Percentiles rank a stretch among this genome's conserved stretches.
phyloP scores from a whole-genome alignment of 2,797 vertebrate genomes.

The Sebastes itinus region DNA sequence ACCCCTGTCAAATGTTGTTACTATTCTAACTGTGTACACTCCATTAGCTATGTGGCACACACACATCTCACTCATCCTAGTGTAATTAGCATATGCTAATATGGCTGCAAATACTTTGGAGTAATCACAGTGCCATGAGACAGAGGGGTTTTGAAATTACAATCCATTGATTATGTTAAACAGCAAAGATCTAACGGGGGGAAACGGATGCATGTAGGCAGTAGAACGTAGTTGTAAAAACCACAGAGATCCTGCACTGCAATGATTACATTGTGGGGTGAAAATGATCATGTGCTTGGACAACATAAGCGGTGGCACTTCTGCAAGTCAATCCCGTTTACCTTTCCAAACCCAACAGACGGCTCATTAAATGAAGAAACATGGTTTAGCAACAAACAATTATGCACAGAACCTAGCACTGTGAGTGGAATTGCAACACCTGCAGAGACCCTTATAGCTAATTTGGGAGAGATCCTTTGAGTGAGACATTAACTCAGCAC shows the following conservation, averaged over 20 bases:
- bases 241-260: slow-evolving; percentile 1
- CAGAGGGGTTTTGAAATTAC: slow-evolving; percentile 35
- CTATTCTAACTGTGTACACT: background rate
- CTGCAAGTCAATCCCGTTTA: slow-evolving; percentile 35
- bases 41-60: background rate
- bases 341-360: slow-evolving; percentile 59
- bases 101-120: slow-evolving; percentile 34
- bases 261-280: slow-evolving; percentile 18
- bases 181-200: slow-evolving; percentile 22
- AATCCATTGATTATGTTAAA: slow-evolving; percentile 60
- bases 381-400: slow-evolving; percentile 72
- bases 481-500: slow-evolving; percentile 76
- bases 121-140: slow-evolving; percentile 56
- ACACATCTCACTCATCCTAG: slow-evolving; percentile 15
- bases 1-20: background rate
- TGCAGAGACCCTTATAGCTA: slow-evolving; percentile 69
- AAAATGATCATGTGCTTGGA: slow-evolving; percentile 36
- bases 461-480: slow-evolving; percentile 72
- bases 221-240: slow-evolving; percentile 16
- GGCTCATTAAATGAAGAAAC: slow-evolving; percentile 70
- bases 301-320: slow-evolving; percentile 21
- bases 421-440: slow-evolving; percentile 68
- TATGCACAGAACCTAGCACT: slow-evolving; percentile 52
- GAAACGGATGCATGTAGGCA: background rate
- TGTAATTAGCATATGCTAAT: slow-evolving; percentile 64